Conservation (phyloP, 1,140 invertebrate species). For the Adoxophyes honmai region DNA sequence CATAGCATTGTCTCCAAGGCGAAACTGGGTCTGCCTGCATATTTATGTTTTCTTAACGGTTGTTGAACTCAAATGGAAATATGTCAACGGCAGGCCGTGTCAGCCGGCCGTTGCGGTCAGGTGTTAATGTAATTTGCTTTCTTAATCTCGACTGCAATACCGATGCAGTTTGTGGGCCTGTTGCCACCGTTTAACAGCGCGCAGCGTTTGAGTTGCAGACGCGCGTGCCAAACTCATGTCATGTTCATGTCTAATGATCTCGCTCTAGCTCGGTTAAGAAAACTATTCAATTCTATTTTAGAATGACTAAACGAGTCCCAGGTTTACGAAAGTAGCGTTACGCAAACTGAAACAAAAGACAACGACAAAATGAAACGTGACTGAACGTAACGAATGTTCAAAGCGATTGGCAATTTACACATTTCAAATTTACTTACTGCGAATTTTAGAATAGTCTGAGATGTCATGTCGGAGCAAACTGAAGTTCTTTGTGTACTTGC, state of each 20-base stretch:
- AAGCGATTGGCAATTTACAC: not conserved
- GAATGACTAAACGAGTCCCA: not conserved
- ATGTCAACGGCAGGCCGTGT: slow-evolving; percentile 3
- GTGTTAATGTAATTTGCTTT: slow-evolving; percentile 8
- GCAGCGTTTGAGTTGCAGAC: too few relatives aligned
- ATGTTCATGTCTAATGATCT: too few relatives aligned
- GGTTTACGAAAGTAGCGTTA: not conserved
- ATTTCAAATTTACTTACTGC: slow-evolving; percentile 3
- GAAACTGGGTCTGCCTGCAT: slow-evolving; percentile 5
- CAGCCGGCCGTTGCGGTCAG: not conserved
- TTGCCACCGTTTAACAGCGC: too few relatives aligned
- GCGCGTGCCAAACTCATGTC: too few relatives aligned
- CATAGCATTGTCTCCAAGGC: not conserved
- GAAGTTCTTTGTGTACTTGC: too few relatives aligned
- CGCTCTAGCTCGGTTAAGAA: too few relatives aligned
- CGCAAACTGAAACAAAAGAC: not conserved
- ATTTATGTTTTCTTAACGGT: slow-evolving; percentile 11
- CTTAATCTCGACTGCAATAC: not conserved
- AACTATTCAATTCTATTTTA: not conserved
- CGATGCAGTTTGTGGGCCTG: too few relatives aligned
- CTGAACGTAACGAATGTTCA: not conserved
- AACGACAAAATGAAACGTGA: not conserved
- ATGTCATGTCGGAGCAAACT: not conserved
- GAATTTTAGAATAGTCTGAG: not conserved
- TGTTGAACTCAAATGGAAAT: slow-evolving; percentile 8